These are phyloP conservation scores for Phymorhynchus buccinoides DNA, from an alignment of 1,140 invertebrate genomes.

Conservation along the genomic window DNA sequence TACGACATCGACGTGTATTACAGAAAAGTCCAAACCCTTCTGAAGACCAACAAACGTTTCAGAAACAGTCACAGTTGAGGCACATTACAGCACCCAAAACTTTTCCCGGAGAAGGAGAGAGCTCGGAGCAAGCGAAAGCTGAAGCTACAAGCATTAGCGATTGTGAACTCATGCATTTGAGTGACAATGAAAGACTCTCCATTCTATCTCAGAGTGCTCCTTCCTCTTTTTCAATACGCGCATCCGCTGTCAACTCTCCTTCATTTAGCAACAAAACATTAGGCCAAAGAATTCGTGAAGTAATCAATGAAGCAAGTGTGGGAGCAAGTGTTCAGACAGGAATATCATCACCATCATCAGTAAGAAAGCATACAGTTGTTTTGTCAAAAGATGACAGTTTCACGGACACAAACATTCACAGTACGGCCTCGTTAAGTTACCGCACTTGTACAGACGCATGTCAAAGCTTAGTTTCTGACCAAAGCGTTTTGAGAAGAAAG, in stretches of 20 bases:
- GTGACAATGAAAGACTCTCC: background rate
- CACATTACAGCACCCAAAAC: background rate
- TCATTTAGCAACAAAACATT: background rate
- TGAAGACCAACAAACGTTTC: background rate
- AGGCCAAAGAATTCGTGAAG: slow-evolving; percentile 29
- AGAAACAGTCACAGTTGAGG: background rate
- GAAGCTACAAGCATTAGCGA: background rate
- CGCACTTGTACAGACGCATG: background rate
- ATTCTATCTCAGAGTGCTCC: background rate
- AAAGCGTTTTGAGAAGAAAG: background rate
- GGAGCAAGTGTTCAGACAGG: slow-evolving; percentile 24
- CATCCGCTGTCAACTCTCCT: background rate
- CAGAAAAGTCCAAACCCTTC: background rate
- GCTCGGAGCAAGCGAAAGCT: background rate
- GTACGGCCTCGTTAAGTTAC: background rate
- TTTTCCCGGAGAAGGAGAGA: background rate
- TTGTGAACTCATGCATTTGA: background rate
- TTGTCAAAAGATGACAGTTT: background rate
- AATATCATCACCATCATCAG: background rate
- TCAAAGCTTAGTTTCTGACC: background rate
- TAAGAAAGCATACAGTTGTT: background rate
- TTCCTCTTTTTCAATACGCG: background rate
- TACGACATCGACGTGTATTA: slow-evolving; percentile 13
- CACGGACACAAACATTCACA: background rate
- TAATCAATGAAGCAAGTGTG: slow-evolving; percentile 33